phyloP scores from a whole-genome alignment of 1,140 invertebrate species.

The Limonius californicus region DNA sequence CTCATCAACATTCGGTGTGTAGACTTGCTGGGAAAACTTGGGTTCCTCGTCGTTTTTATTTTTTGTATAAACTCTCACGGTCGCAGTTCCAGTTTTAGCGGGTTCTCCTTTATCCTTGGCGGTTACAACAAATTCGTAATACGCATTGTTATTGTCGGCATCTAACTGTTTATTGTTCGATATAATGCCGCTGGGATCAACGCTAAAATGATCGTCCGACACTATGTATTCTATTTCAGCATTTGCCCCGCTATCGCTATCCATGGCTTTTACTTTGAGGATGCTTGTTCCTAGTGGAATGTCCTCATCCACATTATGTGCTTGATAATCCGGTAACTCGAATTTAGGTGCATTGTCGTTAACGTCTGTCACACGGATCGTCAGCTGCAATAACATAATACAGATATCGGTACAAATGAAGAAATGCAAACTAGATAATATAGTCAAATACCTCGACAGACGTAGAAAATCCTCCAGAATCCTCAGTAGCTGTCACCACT shows the following conservation, averaged over 20 bases:
- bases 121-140: conserved; percentile 89
- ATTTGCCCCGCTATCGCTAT: conserved; percentile 87
- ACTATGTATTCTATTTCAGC: conserved; percentile 92
- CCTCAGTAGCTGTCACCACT: conserved; percentile 90
- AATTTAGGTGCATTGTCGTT: conserved; percentile 94
- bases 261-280: conserved; percentile 87
- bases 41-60: conserved; percentile 96
- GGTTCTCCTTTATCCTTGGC: conserved; percentile 92
- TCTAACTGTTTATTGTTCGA: conserved; percentile 90
- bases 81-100: conserved; percentile 85
- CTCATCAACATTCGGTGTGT: conserved; percentile 93
- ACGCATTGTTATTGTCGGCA: conserved; percentile 94
- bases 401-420: background rate
- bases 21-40: conserved; percentile 94
- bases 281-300: conserved; percentile 87
- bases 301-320: conserved; percentile 92
- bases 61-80: conserved; percentile 90
- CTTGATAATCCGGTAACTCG: conserved; percentile 91
- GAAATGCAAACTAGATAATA: background rate
- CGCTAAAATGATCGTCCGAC: conserved; percentile 86
- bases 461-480: conserved; percentile 92
- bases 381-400: conserved; percentile 60
- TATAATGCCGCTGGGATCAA: conserved; percentile 87
- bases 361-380: conserved; percentile 88
- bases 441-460: conserved; percentile 75